Evolutionary conservation across 2,113 vertebrate genomes (phyloP).

Genomic region (Thamnaconus septentrionalis): DNA sequence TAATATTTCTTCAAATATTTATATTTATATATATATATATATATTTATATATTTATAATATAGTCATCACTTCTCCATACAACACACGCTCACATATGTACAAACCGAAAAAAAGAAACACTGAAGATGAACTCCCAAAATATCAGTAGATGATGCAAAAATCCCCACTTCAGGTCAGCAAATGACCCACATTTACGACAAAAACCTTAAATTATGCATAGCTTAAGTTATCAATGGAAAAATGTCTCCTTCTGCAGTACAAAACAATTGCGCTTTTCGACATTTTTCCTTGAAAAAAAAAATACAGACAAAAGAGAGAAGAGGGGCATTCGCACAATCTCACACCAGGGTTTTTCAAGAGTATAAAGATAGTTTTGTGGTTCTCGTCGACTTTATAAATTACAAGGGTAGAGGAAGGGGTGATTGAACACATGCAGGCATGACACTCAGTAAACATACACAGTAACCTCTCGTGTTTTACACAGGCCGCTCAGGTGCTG

Average conservation of each 20-base stretch:
- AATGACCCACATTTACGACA: slow-evolving; percentile 25
- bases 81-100: slow-evolving; percentile 41
- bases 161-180: slow-evolving; percentile 10
- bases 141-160: slow-evolving; percentile 28
- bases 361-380: background rate
- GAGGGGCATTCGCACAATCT: slow-evolving; percentile 12
- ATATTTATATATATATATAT: slow-evolving; percentile 72
- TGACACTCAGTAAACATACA: slow-evolving; percentile 42
- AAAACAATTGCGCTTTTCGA: slow-evolving; percentile 1
- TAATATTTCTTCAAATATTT: slow-evolving; percentile 67
- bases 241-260: slow-evolving; percentile 34
- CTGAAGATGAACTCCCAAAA: slow-evolving; percentile 32
- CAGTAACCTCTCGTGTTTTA: slow-evolving; percentile 18
- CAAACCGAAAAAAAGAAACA: slow-evolving; percentile 52
- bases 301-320: background rate
- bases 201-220: slow-evolving; percentile 68
- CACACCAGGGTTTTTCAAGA: background rate
- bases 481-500: background rate
- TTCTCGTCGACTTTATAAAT: slow-evolving; percentile 12
- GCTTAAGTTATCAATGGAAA: slow-evolving; percentile 59
- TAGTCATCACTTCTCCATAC: too few relatives aligned
- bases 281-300: slow-evolving; percentile 17
- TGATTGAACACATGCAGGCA: slow-evolving; percentile 25
- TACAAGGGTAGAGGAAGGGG: slow-evolving; percentile 3
- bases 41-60: slow-evolving; percentile 49